Evolutionary conservation across 1,140 invertebrate genomes (phyloP), one percentile per base, ranked within the genome.

Genomic region (Agrilus planipennis): DNA sequence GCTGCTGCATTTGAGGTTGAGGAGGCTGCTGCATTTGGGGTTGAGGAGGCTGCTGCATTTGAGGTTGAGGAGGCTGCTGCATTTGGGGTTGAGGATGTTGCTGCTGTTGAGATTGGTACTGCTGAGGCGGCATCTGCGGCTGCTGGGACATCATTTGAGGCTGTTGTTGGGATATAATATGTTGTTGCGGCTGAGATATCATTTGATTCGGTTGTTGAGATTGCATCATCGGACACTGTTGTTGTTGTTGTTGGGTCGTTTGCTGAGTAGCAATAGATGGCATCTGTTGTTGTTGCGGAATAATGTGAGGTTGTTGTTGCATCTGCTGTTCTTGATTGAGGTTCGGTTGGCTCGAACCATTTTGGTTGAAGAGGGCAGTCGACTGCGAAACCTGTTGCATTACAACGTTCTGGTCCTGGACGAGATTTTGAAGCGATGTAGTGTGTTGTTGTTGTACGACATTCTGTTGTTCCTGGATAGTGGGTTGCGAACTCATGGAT

Each of bases 161-260:
- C 34, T 50, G 50, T 39, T 31, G 50, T 49, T 19, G 46, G 25
- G 57, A 52, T 36, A 58, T 51, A n/a, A n/a, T n/a, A n/a, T n/a
- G n/a, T 23, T 49, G 42, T 39, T 57, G 51, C 9, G 43, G 30
- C 14, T 32, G 30, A 14, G 15, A 11, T 7, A 15, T 9, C 30
- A 6, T 5, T 15, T 32, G 30, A 7, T 32, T 9, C 9, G 6
- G 9, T 15, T 32, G 30, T 11, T 9, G 30, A 7, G 6, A 15
- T 15, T 37, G 35, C 1, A 14, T 20, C 3, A 37, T 11, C 17
- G 22, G 36, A 4, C 22, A 15, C 18, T 38, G 36, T 25, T 38
- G 36, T 34, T 39, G 45, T 27, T 42, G 46, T 17, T 29, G 36
- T 2, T 11, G 30, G 15, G 21, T 20, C 19, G 23, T 11, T n/a